A percentile compares a stretch with the other conserved stretches of the same genome.
Evolutionary conservation across 2,797 vertebrate species (phyloP).

Genomic region (Hypotaenidia philippensis): DNA sequence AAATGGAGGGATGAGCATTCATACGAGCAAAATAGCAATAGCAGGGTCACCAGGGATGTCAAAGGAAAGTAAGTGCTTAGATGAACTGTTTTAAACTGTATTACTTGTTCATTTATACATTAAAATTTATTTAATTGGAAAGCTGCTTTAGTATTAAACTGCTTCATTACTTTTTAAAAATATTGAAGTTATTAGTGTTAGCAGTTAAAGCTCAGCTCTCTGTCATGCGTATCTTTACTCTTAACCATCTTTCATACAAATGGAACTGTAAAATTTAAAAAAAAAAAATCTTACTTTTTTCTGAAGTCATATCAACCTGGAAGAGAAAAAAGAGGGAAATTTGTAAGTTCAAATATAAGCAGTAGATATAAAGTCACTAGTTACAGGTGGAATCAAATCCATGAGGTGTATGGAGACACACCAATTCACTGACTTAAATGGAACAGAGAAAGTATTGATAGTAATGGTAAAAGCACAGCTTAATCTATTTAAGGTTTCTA

Average conservation of each 20-base stretch:
- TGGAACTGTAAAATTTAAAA: constrained; percentile 3
- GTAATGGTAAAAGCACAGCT: background rate
- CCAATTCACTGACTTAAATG: background rate
- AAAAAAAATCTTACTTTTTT: constrained; percentile 93
- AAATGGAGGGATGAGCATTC: constrained; percentile 77
- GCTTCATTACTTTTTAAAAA: constrained; percentile 51
- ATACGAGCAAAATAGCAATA: constrained; percentile 85
- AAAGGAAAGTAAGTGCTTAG: constrained; percentile 81
- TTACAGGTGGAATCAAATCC: background rate
- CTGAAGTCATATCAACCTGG: constrained; percentile 88
- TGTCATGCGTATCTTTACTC: constrained; percentile 76
- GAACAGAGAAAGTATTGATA: background rate
- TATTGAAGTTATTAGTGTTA: constrained; percentile 65
- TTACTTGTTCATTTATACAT: constrained; percentile 62
- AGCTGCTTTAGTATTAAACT: constrained; percentile 64
- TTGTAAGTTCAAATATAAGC: constrained; percentile 8
- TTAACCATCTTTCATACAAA: constrained; percentile 68
- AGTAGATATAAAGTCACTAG: background rate
- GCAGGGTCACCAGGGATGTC: constrained; percentile 84
- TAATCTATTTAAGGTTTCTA: background rate
- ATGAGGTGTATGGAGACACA: background rate
- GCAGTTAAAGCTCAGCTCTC: constrained; percentile 74
- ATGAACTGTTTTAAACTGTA: constrained; percentile 69
- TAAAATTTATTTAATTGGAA: constrained; percentile 60
- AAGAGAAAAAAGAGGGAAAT: constrained; percentile 78